phyloP scores from a whole-genome alignment of 2,888 invertebrate species.

The Ochlodes sylvanus region DNA sequence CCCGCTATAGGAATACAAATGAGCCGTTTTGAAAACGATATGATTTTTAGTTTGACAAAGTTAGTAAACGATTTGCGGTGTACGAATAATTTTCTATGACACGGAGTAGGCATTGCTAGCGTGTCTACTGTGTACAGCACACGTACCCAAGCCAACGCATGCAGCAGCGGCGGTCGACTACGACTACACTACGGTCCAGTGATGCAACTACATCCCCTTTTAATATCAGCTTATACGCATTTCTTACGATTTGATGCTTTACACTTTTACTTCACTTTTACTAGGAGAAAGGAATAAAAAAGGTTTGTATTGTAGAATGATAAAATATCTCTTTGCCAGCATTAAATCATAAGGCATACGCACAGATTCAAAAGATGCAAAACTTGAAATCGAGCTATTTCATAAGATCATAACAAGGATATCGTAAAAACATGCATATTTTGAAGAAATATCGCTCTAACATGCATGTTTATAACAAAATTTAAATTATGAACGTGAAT shows the following conservation, averaged over 20 bases:
- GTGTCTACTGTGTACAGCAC: slow-evolving; percentile 46
- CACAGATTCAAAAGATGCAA: not conserved
- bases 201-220: slow-evolving; percentile 9
- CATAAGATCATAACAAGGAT: not conserved
- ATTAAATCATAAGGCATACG: slow-evolving; percentile 17
- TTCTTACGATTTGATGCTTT: slow-evolving; percentile 6
- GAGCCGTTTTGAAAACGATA: no score
- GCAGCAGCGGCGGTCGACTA: slow-evolving; percentile 56
- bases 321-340: not conserved
- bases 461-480: slow-evolving; percentile 2
- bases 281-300: not conserved
- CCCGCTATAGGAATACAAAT: no score
- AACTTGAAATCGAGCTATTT: slow-evolving; percentile 33
- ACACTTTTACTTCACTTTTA: not conserved
- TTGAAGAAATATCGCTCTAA: not conserved
- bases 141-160: slow-evolving; percentile 63
- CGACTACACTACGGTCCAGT: slow-evolving; percentile 13
- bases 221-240: not conserved
- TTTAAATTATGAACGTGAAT: no score
- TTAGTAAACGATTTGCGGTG: not conserved
- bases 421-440: slow-evolving; percentile 14
- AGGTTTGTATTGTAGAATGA: no score
- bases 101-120: slow-evolving; percentile 21
- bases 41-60: not conserved
- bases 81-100: slow-evolving; percentile 35